Evolutionary conservation across 2,888 invertebrate genomes (phyloP).

Genomic region (Epinotia ramella): DNA sequence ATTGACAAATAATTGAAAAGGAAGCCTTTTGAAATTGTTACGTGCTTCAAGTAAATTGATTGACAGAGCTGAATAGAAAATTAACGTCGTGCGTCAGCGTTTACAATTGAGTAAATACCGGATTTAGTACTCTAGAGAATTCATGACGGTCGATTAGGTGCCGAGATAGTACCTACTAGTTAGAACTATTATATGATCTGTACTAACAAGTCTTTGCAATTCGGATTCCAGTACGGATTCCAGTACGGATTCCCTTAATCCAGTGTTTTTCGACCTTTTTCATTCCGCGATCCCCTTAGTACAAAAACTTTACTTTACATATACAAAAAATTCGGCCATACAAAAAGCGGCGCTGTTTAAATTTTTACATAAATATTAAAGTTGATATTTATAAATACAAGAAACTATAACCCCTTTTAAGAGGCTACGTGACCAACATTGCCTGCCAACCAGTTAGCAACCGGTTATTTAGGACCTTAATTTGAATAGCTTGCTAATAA

Average conservation of each 20-base stretch:
- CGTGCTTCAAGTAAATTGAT: slow-evolving; percentile 14
- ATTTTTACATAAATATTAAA: too few relatives aligned
- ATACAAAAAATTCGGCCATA: too few relatives aligned
- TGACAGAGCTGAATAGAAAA: slow-evolving; percentile 39
- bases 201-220: neutral
- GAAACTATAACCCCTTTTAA: too few relatives aligned
- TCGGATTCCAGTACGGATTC: neutral
- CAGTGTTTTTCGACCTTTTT: too few relatives aligned
- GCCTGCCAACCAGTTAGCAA: neutral
- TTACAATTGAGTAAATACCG: slow-evolving; percentile 39
- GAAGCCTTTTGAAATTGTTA: neutral
- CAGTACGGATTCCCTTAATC: neutral
- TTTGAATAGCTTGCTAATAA: slow-evolving; percentile 4
- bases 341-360: too few relatives aligned
- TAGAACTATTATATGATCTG: too few relatives aligned
- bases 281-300: too few relatives aligned
- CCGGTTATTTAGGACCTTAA: slow-evolving; percentile 3
- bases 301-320: too few relatives aligned
- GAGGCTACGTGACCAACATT: too few relatives aligned
- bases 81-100: slow-evolving; percentile 32
- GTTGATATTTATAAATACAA: too few relatives aligned
- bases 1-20: slow-evolving; percentile 2
- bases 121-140: slow-evolving; percentile 29
- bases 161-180: neutral
- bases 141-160: neutral